Percentiles rank a stretch among this genome's conserved stretches.
Evolutionary conservation across 1,140 invertebrate species (phyloP).

Genomic region (Sitodiplosis mosellana): DNA sequence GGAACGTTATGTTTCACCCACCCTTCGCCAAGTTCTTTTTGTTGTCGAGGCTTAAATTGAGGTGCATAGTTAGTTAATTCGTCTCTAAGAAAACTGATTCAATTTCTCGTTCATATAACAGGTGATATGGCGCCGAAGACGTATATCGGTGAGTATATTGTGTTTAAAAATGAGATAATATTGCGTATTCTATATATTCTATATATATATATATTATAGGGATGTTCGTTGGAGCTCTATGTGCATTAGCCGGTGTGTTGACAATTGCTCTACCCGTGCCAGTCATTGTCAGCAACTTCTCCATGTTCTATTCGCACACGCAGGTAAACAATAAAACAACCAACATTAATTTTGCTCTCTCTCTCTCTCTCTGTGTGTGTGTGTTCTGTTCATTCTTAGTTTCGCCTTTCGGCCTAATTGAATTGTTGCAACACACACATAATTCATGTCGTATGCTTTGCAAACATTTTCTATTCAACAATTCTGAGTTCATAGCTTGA

Average conservation of each 20-base stretch:
- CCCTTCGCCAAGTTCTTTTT: too few species aligned
- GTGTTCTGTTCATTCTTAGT: background rate
- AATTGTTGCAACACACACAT: background rate
- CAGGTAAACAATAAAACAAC: conserved; percentile 33
- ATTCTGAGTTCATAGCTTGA: background rate
- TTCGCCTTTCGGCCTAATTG: background rate
- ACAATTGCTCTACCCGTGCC: conserved; percentile 85
- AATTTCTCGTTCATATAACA: too few species aligned
- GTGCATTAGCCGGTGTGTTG: conserved; percentile 74
- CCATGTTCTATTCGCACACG: conserved; percentile 85
- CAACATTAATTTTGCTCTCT: background rate
- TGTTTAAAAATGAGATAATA: too few species aligned
- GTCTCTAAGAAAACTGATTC: too few species aligned
- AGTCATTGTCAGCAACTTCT: conserved; percentile 87
- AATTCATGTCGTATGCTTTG: background rate
- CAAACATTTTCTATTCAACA: background rate
- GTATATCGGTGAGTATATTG: conserved; percentile 37
- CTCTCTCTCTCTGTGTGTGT: background rate
- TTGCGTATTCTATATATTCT: too few species aligned
- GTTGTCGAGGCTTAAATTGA: too few species aligned
- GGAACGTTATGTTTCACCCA: too few species aligned
- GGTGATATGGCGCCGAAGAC: conserved; percentile 76
- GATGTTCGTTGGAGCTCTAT: conserved; percentile 74
- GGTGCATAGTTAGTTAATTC: too few species aligned
- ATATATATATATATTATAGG: too few species aligned